phyloP scores from a whole-genome alignment of 2,113 vertebrate species.

The Mesocricetus auratus region DNA sequence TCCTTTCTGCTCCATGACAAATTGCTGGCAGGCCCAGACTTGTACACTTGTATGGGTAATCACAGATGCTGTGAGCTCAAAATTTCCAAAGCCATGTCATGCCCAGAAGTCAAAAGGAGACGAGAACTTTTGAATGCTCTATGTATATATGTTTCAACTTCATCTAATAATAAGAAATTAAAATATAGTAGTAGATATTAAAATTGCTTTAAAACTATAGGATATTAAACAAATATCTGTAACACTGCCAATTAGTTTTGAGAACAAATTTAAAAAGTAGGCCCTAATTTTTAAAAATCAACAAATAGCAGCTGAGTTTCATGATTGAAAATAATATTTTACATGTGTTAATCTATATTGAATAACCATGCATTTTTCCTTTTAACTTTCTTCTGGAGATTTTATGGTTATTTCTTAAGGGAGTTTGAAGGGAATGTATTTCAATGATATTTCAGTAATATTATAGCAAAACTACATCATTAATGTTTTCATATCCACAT shows the following conservation, averaged over 20 bases:
- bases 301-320: conserved; percentile 6
- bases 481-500: conserved; percentile 25
- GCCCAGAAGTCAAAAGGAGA: neutral
- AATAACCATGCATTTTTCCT: neutral
- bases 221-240: neutral
- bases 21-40: neutral
- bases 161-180: neutral
- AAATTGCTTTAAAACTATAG: neutral
- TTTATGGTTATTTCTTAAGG: neutral
- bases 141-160: neutral
- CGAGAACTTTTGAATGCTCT: neutral
- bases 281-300: neutral
- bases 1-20: neutral
- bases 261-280: conserved; percentile 33
- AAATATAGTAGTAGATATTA: neutral
- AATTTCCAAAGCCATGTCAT: neutral
- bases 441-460: neutral
- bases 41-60: neutral
- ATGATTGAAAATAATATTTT: conserved; percentile 3
- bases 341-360: neutral
- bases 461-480: conserved; percentile 19
- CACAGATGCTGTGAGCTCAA: neutral
- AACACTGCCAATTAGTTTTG: neutral
- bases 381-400: neutral
- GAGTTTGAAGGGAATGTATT: neutral